phyloP scores from a whole-genome alignment of 2,113 vertebrate species.

The Trochalopteron elliotii region DNA sequence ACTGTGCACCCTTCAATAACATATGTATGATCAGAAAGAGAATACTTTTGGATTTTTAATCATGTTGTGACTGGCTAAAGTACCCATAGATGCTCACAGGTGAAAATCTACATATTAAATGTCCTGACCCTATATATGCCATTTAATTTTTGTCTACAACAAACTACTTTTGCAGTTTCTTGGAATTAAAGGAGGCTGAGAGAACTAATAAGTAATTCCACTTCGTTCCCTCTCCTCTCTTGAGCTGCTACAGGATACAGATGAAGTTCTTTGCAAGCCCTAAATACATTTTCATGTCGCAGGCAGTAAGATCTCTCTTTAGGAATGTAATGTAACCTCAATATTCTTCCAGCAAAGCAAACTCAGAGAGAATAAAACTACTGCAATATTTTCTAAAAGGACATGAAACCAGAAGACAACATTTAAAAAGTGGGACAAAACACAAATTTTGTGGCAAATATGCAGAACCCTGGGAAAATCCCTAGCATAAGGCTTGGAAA shows the following conservation, averaged over 20 bases:
- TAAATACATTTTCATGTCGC: background rate
- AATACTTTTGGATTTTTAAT: background rate
- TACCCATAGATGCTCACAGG: background rate
- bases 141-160: background rate
- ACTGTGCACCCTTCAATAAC: background rate
- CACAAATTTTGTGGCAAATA: background rate
- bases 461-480: background rate
- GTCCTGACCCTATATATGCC: accelerated
- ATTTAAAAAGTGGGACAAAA: background rate
- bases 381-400: background rate
- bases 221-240: background rate
- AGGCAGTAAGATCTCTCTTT: background rate
- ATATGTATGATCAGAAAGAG: background rate
- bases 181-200: background rate
- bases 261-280: background rate
- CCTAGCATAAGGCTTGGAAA: background rate
- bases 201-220: background rate
- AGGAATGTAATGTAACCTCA: background rate
- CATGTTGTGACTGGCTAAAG: background rate
- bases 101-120: background rate
- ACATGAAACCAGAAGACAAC: background rate
- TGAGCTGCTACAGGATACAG: background rate
- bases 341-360: background rate
- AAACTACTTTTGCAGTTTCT: background rate
- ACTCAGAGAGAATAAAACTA: background rate